Base-by-base conservation (phyloP, 2,888 invertebrate species). In the Chelonus formosanus region DNA sequence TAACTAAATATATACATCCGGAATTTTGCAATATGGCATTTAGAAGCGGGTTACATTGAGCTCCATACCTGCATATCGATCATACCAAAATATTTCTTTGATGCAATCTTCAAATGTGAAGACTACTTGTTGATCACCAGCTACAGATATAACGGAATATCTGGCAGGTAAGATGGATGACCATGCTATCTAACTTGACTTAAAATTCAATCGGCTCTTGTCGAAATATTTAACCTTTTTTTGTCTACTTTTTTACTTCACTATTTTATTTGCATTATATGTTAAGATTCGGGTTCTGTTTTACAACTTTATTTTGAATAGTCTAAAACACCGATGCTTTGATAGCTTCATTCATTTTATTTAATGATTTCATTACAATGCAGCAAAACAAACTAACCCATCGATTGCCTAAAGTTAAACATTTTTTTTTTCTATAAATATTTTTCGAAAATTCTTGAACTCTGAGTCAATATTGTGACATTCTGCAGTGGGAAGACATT, bases 81-180 rank as follows among this genome's bases (percentile, higher is more conserved):
- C 31, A 10, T 31, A 48, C 31, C 10, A 48, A 48, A 48, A 52
- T 52, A 31, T 52, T 52, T 52, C 31, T 52, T 52, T 52, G 52
- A 52, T 52, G 52, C 7, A 32, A 52, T 52, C 52, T 52, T 32
- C 34, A 8, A 52, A 52, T 32, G 34, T 32, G 52, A 52, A 52
- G 52, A 52, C 52, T 52, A 52, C 34, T 66, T 67, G 69, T 75
- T 77, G 75, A 77, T 77, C 75, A 76, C 76, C 75, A 75, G 78
- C 67, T 72, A 72, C 58, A 44, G 43, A 50, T 61, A 59, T 73
- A 75, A 78, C 75, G 73, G 75, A 72, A 60, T 43, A 55, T 48
- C 20, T 78, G 79, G 76, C 78, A 78, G 77, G 70, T 75, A 79
- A 79, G 80, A 80, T 80, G 77, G 79, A 80, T 80, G 78, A 79